A percentile compares a stretch with the other conserved stretches of the same genome.
Evolutionary conservation across 1,140 invertebrate genomes (phyloP).

Genomic region (Hydropsyche tenuis): DNA sequence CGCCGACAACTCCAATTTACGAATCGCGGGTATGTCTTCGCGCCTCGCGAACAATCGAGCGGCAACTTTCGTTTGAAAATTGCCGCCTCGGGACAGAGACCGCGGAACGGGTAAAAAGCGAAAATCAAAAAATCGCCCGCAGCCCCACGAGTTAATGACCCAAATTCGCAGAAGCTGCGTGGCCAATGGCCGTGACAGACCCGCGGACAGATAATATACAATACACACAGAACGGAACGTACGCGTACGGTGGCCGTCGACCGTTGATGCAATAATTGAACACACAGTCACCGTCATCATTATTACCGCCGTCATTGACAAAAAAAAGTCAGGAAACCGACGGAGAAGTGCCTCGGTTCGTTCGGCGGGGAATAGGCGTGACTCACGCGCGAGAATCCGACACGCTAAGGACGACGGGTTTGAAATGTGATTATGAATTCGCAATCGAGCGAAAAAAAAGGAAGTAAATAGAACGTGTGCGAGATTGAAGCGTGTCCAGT

Average conservation of each 20-base stretch:
- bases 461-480: not conserved
- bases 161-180: constrained; percentile 7
- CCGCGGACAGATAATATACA: not conserved
- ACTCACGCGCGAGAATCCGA: not conserved
- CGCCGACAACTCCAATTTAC: no score
- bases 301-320: not conserved
- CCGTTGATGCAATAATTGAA: constrained; percentile 17
- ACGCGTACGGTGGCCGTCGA: not conserved
- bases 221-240: no score
- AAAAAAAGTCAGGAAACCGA: constrained; percentile 17
- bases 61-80: constrained; percentile 26
- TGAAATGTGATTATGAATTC: not conserved
- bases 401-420: constrained; percentile 6
- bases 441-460: not conserved
- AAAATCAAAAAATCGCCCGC: constrained; percentile 8
- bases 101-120: not conserved
- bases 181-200: constrained; percentile 19
- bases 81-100: not conserved
- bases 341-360: no score
- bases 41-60: no score
- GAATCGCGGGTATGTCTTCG: no score
- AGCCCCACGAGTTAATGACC: constrained; percentile 14
- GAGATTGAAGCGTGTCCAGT: not conserved
- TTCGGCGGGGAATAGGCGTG: not conserved
- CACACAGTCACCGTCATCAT: not conserved